Percentiles rank a stretch among this genome's conserved stretches.
Evolutionary conservation across 2,888 invertebrate species (phyloP).

Genomic region (Mellilla xanthometata): DNA sequence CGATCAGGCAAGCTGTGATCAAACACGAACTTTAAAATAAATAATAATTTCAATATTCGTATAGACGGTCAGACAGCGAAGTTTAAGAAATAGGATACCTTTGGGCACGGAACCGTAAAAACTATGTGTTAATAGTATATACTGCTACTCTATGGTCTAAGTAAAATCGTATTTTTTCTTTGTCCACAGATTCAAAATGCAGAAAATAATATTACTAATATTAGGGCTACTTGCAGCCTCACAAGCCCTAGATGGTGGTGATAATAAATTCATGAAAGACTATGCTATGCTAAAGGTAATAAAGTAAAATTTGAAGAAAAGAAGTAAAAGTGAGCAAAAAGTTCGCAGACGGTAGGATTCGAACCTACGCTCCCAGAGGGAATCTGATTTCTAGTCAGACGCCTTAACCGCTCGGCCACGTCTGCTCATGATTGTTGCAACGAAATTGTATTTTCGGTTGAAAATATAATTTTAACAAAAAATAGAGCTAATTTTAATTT

Average conservation of each 20-base stretch:
- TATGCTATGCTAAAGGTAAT: conserved; percentile 88
- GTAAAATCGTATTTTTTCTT: not conserved
- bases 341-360: conserved; percentile 93
- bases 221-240: conserved; percentile 54
- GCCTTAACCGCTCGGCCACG: conserved; percentile 95
- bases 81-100: no score
- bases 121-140: no score
- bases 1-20: no score
- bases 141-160: no score
- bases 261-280: conserved; percentile 86
- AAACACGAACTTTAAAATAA: no score
- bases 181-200: conserved; percentile 38
- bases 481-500: no score
- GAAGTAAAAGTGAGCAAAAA: no score
- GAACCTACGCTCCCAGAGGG: conserved; percentile 96
- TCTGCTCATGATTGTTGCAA: conserved; percentile 66
- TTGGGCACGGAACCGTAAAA: no score
- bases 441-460: conserved; percentile 62
- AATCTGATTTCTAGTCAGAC: conserved; percentile 95
- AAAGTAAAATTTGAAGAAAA: conserved; percentile 2
- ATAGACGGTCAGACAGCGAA: no score
- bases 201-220: conserved; percentile 35
- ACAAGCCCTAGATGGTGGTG: conserved; percentile 78
- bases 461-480: no score
- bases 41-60: no score